Evolutionary conservation across 1,140 invertebrate genomes (phyloP).

Genomic region (Drosophila malerkotliana): DNA sequence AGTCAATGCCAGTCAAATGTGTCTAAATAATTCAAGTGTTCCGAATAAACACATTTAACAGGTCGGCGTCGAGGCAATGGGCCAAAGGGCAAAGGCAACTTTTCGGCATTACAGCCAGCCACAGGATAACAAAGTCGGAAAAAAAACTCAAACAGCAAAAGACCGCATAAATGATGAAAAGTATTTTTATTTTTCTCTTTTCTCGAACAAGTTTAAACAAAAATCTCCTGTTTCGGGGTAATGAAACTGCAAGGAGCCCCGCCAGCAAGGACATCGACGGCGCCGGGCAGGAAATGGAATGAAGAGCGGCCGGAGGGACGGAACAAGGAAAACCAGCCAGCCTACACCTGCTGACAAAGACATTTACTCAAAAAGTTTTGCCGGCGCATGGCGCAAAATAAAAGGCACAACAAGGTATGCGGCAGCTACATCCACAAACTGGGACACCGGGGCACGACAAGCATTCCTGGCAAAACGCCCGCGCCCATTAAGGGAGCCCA

Average conservation of each 20-base stretch:
- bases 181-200: constrained; percentile 55
- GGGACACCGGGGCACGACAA: constrained; percentile 65
- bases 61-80: constrained; percentile 31
- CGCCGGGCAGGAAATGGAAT: constrained; percentile 16
- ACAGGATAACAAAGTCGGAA: constrained; percentile 9
- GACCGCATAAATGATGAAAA: constrained; percentile 80
- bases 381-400: constrained; percentile 60
- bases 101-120: constrained; percentile 63
- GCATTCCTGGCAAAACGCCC: constrained; percentile 76
- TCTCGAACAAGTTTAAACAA: constrained; percentile 77
- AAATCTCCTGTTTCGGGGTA: constrained; percentile 73
- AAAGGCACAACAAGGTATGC: constrained; percentile 60
- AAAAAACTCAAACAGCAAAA: constrained; percentile 59
- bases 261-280: constrained; percentile 37
- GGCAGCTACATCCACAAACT: constrained; percentile 44
- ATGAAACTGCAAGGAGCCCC: constrained; percentile 65
- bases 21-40: constrained; percentile 76
- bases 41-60: constrained; percentile 64
- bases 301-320: background rate
- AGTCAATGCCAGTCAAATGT: constrained; percentile 48
- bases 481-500: constrained; percentile 64
- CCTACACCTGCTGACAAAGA: constrained; percentile 81
- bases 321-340: constrained; percentile 36
- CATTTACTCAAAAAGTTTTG: constrained; percentile 81
- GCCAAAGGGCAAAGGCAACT: constrained; percentile 53